Evolutionary conservation across 2,797 vertebrate species (phyloP).

Genomic region (Lacerta viridis): DNA sequence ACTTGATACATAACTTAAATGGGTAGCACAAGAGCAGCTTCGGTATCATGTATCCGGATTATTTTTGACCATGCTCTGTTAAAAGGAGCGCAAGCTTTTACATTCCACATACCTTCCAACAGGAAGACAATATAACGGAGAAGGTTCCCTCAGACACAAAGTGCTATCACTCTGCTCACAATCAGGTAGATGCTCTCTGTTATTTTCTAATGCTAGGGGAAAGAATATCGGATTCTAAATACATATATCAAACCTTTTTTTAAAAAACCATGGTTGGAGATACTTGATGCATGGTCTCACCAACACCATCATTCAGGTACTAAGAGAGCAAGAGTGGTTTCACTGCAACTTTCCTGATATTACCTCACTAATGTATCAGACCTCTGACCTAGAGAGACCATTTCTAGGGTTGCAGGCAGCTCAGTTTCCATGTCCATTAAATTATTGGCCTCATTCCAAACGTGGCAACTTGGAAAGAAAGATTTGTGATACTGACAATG

Average conservation of each 20-base stretch:
- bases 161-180: background rate
- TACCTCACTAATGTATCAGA: constrained; percentile 50
- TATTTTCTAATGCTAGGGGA: constrained; percentile 39
- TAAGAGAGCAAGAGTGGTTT: constrained; percentile 3
- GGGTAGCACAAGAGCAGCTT: constrained; percentile 80
- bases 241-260: constrained; percentile 10
- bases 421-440: background rate
- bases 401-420: constrained; percentile 8
- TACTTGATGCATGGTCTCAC: constrained; percentile 37
- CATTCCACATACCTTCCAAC: constrained; percentile 64
- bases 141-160: constrained; percentile 38
- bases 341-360: constrained; percentile 10
- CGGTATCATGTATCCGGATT: constrained; percentile 79
- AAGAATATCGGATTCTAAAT: background rate
- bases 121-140: constrained; percentile 44
- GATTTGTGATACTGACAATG: background rate
- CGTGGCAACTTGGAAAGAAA: background rate
- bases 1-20: constrained; percentile 84
- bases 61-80: constrained; percentile 72
- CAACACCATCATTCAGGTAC: background rate
- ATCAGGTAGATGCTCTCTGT: constrained; percentile 16
- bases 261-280: background rate
- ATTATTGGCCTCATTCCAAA: constrained; percentile 39
- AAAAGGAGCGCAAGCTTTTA: constrained; percentile 73
- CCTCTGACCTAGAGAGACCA: constrained; percentile 34